phyloP scores from a whole-genome alignment of 2,113 vertebrate species.

The Fulica atra region DNA sequence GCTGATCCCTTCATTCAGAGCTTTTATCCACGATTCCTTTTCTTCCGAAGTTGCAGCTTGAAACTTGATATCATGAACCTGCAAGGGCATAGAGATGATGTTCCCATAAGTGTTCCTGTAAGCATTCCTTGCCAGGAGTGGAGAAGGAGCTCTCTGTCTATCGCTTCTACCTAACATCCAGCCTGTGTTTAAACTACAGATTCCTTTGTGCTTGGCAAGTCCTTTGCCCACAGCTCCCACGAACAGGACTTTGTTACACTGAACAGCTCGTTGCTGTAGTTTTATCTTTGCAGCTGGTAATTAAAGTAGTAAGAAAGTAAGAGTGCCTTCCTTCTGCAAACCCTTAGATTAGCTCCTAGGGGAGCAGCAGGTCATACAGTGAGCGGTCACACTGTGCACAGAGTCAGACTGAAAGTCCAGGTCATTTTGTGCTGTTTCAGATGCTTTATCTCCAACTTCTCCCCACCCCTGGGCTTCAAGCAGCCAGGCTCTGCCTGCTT shows the following conservation, averaged over 20 bases:
- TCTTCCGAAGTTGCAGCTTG: constrained; percentile 86
- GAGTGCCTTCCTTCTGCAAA: neutral
- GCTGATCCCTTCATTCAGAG: constrained; percentile 88
- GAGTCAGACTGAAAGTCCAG: neutral
- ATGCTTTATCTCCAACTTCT: neutral
- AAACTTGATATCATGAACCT: constrained; percentile 92
- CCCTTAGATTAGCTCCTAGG: neutral
- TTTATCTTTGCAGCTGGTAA: constrained; percentile 19
- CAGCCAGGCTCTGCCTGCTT: neutral
- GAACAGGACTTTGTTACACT: neutral
- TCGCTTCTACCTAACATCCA: neutral
- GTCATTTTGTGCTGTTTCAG: neutral
- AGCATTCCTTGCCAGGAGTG: neutral
- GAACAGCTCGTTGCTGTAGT: constrained; percentile 13
- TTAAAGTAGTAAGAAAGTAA: neutral
- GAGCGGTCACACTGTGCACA: neutral
- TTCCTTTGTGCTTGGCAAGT: constrained; percentile 58
- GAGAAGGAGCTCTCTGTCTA: neutral
- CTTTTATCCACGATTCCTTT: constrained; percentile 94
- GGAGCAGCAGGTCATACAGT: neutral
- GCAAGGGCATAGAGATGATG: constrained; percentile 31
- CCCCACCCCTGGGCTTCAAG: too few species aligned
- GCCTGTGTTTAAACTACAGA: constrained; percentile 69
- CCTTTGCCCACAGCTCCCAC: neutral
- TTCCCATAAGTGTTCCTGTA: neutral